Evolutionary conservation across 2,888 invertebrate genomes (phyloP).

Genomic region (Heliconius ismenius): DNA sequence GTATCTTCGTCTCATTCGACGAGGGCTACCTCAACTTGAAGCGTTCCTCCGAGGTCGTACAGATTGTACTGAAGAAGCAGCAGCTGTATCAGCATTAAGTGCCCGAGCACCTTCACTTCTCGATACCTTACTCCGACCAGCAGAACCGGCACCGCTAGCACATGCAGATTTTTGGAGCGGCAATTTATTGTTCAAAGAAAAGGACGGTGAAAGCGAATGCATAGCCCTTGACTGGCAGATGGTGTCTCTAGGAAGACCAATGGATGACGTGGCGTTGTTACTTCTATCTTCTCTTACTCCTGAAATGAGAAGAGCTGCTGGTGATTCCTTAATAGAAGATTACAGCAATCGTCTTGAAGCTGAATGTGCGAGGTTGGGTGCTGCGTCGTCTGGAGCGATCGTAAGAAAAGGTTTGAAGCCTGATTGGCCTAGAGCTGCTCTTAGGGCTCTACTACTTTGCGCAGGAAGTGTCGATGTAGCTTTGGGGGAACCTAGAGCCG

Average conservation of each 20-base stretch:
- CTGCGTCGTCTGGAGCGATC: slow-evolving; percentile 80
- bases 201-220: slow-evolving; percentile 81
- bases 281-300: slow-evolving; percentile 88
- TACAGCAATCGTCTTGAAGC: slow-evolving; percentile 85
- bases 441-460: slow-evolving; percentile 88
- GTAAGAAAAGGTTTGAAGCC: slow-evolving; percentile 77
- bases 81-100: slow-evolving; percentile 84
- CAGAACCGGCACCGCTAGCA: slow-evolving; percentile 88
- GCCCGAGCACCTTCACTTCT: slow-evolving; percentile 87
- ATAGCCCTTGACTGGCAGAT: slow-evolving; percentile 92
- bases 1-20: slow-evolving; percentile 88
- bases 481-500: slow-evolving; percentile 88
- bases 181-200: slow-evolving; percentile 86
- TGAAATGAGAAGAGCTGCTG: slow-evolving; percentile 84
- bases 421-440: slow-evolving; percentile 86
- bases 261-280: slow-evolving; percentile 89
- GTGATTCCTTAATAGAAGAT: slow-evolving; percentile 84
- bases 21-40: slow-evolving; percentile 88
- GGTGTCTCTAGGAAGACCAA: slow-evolving; percentile 89
- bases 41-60: slow-evolving; percentile 86
- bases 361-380: slow-evolving; percentile 83
- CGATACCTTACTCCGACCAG: slow-evolving; percentile 85
- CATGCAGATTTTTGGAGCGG: slow-evolving; percentile 94
- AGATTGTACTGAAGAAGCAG: slow-evolving; percentile 83
- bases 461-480: slow-evolving; percentile 92